Evolutionary conservation across 2,113 vertebrate species (phyloP).

Genomic region (Hemicordylus capensis): DNA sequence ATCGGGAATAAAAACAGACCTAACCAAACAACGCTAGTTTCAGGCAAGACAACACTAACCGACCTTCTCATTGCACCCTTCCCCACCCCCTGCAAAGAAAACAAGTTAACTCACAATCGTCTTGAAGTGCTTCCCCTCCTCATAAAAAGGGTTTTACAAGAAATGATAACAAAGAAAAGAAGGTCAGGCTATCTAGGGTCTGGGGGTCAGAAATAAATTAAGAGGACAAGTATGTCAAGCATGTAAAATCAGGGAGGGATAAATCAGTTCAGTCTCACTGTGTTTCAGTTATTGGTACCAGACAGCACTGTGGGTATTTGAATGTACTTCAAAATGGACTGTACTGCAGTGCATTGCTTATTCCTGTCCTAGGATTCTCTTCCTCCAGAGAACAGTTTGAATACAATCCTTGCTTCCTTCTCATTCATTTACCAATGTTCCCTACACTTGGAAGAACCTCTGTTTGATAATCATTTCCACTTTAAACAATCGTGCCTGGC

Average conservation of each 20-base stretch:
- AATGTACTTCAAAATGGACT: background rate
- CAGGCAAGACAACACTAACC: background rate
- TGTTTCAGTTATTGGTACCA: background rate
- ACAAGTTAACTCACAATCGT: slow-evolving; percentile 8
- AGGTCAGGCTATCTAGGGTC: slow-evolving; percentile 35
- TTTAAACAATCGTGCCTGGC: background rate
- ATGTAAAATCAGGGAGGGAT: background rate
- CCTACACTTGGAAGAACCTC: background rate
- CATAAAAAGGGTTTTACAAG: slow-evolving; percentile 19
- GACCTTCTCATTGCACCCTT: background rate
- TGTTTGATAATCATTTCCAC: background rate
- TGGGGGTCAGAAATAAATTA: slow-evolving; percentile 3
- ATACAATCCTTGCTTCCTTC: background rate
- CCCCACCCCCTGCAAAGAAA: background rate
- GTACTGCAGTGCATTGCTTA: background rate
- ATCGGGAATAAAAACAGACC: slow-evolving; percentile 3
- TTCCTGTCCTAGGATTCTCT: background rate
- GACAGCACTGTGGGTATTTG: background rate
- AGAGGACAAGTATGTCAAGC: background rate
- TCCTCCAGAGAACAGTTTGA: background rate
- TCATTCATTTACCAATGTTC: background rate
- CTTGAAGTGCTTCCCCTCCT: slow-evolving; percentile 8
- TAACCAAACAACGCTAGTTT: slow-evolving; percentile 18
- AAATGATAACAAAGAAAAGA: slow-evolving; percentile 15
- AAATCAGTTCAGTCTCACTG: background rate